A percentile compares a stretch with the other conserved stretches of the same genome.
Conservation (phyloP, 2,797 vertebrate genomes). For the Enteromius afrohamiltoni region DNA sequence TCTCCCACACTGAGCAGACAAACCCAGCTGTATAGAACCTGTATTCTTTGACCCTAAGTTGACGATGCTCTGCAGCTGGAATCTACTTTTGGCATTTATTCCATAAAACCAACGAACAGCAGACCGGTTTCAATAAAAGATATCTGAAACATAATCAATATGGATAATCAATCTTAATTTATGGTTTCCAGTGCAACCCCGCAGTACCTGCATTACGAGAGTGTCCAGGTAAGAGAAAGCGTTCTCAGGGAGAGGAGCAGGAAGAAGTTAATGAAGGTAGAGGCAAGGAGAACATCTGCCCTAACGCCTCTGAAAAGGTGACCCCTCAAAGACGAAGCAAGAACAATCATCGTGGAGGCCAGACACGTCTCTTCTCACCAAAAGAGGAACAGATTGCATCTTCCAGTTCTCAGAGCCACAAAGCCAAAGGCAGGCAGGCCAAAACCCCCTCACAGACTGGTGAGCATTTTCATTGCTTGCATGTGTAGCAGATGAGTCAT, state of each 20-base stretch:
- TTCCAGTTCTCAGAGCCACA: conserved; percentile 66
- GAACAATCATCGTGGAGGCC: conserved; percentile 61
- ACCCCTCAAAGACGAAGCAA: conserved; percentile 69
- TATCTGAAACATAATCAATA: too few species aligned
- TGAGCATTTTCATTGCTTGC: conserved; percentile 38
- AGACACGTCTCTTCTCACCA: conserved; percentile 66
- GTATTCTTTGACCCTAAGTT: conserved; percentile 2
- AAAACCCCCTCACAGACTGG: conserved; percentile 68
- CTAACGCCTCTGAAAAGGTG: conserved; percentile 65
- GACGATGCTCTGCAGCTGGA: background rate
- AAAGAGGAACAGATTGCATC: conserved; percentile 57
- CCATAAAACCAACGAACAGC: background rate
- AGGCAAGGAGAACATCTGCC: conserved; percentile 74
- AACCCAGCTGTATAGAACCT: background rate
- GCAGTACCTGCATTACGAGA: conserved; percentile 57
- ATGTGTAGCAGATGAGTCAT: background rate
- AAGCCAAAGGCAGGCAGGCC: conserved; percentile 69
- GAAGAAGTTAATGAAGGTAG: conserved; percentile 6
- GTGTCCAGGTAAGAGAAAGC: conserved; percentile 72
- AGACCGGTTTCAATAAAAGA: too few species aligned
- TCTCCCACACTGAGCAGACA: background rate
- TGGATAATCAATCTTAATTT: too few species aligned
- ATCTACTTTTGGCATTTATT: conserved; percentile 7
- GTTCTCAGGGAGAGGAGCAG: conserved; percentile 54
- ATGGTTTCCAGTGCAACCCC: conserved; percentile 59